These are phyloP conservation scores for Caenorhabditis wallacei DNA, from an alignment of 2,888 invertebrate species.

Conservation along the genomic window DNA sequence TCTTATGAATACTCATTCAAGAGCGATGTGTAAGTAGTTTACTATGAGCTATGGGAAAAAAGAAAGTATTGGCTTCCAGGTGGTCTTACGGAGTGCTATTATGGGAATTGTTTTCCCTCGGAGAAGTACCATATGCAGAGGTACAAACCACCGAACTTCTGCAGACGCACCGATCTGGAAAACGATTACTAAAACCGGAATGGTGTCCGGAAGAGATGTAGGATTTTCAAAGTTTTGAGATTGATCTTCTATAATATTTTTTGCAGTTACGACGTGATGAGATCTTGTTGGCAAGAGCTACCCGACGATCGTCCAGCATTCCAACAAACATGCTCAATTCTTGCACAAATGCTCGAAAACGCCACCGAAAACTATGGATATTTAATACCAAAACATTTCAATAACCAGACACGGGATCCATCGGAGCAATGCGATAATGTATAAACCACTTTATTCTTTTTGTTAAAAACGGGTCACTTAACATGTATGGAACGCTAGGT, in stretches of 20 bases:
- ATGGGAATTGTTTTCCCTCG: constrained; percentile 79
- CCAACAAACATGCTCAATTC: constrained; percentile 66
- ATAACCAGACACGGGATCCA: constrained; percentile 34
- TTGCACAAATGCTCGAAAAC: constrained; percentile 71
- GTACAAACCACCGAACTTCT: constrained; percentile 76
- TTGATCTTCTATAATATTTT: background rate
- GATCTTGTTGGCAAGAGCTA: constrained; percentile 71
- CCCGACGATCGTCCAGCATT: constrained; percentile 72
- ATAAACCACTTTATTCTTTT: constrained; percentile 3
- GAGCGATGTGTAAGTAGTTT: constrained; percentile 75
- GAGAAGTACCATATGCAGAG: constrained; percentile 77
- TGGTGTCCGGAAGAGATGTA: constrained; percentile 77
- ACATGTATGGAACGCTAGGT: constrained; percentile 55
- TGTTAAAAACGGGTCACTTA: constrained; percentile 11
- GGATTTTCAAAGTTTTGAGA: constrained; percentile 34
- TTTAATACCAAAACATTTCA: constrained; percentile 59
- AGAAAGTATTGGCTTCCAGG: constrained; percentile 51
- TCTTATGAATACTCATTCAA: constrained; percentile 78
- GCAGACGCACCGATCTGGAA: constrained; percentile 69
- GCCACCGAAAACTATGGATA: constrained; percentile 78
- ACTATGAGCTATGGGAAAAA: background rate
- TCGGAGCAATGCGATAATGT: constrained; percentile 63
- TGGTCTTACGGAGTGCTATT: constrained; percentile 80
- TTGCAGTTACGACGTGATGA: constrained; percentile 78
- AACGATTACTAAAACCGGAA: constrained; percentile 75